These are phyloP conservation scores for Papilio helenus DNA, from an alignment of 1,140 invertebrate genomes.

Conservation along the genomic window DNA sequence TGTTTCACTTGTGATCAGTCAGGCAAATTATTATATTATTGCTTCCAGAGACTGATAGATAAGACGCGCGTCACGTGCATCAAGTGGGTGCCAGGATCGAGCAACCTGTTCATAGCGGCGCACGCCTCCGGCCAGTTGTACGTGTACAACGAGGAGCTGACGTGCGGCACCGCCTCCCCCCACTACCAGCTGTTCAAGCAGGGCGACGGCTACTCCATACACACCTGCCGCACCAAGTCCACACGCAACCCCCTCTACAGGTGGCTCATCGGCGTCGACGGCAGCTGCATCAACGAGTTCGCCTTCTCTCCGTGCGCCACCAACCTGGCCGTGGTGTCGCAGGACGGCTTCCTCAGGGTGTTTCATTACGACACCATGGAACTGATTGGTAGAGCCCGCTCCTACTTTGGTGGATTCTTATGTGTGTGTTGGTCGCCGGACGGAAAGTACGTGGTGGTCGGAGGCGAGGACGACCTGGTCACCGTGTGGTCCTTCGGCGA, in stretches of 20 bases:
- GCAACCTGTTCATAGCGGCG: slow-evolving; percentile 96
- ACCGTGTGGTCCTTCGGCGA: slow-evolving; percentile 98
- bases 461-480: slow-evolving; percentile 99
- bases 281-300: slow-evolving; percentile 97
- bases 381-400: slow-evolving; percentile 93
- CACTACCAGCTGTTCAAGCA: slow-evolving; percentile 98
- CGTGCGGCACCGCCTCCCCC: slow-evolving; percentile 91
- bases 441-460: slow-evolving; percentile 96
- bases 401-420: slow-evolving; percentile 97
- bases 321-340: slow-evolving; percentile 95
- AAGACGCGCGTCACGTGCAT: slow-evolving; percentile 99
- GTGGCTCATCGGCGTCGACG: slow-evolving; percentile 93
- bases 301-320: slow-evolving; percentile 97
- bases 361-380: slow-evolving; percentile 99
- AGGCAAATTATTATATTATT: slow-evolving; percentile 39
- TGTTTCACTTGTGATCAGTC: too few species aligned
- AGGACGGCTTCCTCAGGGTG: slow-evolving; percentile 98
- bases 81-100: slow-evolving; percentile 97
- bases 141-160: slow-evolving; percentile 97
- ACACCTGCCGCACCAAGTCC: slow-evolving; percentile 98
- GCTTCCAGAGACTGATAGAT: slow-evolving; percentile 95
- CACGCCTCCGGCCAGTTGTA: slow-evolving; percentile 99
- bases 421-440: slow-evolving; percentile 99
- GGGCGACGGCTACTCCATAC: slow-evolving; percentile 96
- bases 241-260: slow-evolving; percentile 97